These are phyloP conservation scores for Pseudococcus jackbeardsleyi DNA, from an alignment of 2,888 invertebrate species.

Conservation along the genomic window DNA sequence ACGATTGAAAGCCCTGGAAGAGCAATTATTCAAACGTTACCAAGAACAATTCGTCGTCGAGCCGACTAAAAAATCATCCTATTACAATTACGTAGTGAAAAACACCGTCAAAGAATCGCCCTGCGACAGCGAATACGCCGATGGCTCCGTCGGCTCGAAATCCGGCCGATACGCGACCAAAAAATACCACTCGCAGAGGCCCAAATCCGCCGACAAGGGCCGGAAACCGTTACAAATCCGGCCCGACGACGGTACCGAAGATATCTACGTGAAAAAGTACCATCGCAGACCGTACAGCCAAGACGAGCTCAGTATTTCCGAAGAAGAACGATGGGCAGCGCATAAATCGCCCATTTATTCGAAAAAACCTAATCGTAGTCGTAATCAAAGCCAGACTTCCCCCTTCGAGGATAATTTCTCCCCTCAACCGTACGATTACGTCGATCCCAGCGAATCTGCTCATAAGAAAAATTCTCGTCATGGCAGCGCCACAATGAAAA, in stretches of 20 bases:
- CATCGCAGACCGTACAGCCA: slow-evolving; percentile 67
- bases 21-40: slow-evolving; percentile 60
- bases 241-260: slow-evolving; percentile 51
- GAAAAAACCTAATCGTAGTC: background rate
- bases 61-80: slow-evolving; percentile 51
- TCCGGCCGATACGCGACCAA: background rate
- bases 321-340: slow-evolving; percentile 68
- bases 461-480: background rate
- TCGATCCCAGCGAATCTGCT: background rate
- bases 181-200: slow-evolving; percentile 53
- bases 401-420: slow-evolving; percentile 77
- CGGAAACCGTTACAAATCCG: slow-evolving; percentile 16
- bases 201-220: slow-evolving; percentile 59
- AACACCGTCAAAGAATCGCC: slow-evolving; percentile 2
- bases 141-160: background rate
- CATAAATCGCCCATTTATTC: slow-evolving; percentile 69
- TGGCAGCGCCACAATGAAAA: background rate
- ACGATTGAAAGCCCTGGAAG: slow-evolving; percentile 59
- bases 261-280: slow-evolving; percentile 38
- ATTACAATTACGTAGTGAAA: slow-evolving; percentile 8
- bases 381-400: slow-evolving; percentile 69
- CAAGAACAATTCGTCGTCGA: slow-evolving; percentile 44
- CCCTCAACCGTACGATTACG: slow-evolving; percentile 68
- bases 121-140: slow-evolving; percentile 33
- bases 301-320: slow-evolving; percentile 67